Conservation (phyloP, 1,140 invertebrate species). For the Drosophila arizonae region DNA sequence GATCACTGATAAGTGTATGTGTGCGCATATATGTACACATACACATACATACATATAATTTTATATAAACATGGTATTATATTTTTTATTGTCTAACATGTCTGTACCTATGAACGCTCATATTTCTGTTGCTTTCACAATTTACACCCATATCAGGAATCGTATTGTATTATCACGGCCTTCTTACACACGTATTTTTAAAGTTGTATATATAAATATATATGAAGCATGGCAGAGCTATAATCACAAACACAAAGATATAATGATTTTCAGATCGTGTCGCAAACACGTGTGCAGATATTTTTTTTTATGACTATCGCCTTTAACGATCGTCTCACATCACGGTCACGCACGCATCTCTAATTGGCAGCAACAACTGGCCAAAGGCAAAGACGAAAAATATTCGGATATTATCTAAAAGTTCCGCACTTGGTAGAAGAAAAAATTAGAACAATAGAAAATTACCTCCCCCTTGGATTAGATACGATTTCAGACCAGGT, state of each 20-base stretch:
- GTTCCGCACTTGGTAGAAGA: background rate
- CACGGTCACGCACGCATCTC: constrained; percentile 34
- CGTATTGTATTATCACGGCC: constrained; percentile 14
- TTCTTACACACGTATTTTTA: background rate
- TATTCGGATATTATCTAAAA: constrained; percentile 8
- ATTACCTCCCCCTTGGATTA: background rate
- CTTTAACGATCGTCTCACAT: constrained; percentile 19
- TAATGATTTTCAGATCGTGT: background rate
- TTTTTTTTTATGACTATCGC: background rate
- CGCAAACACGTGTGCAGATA: constrained; percentile 16
- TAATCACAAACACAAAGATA: background rate
- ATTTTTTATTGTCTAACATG: background rate
- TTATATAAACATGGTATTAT: background rate
- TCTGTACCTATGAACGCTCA: constrained; percentile 15
- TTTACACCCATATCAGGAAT: constrained; percentile 17
- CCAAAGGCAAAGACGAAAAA: constrained; percentile 16
- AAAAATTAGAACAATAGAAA: background rate
- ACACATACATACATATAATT: background rate
- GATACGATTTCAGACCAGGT: constrained; percentile 5
- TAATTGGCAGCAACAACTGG: constrained; percentile 30
- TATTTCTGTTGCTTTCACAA: constrained; percentile 11
- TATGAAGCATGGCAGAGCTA: background rate
- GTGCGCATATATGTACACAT: background rate
- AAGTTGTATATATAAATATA: background rate
- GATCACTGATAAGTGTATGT: constrained; percentile 6